Percentiles rank a stretch among this genome's conserved stretches.
phyloP scores from a whole-genome alignment of 35 echinoderm and acorn worm genomes.

The Stichopus chloronotus region DNA sequence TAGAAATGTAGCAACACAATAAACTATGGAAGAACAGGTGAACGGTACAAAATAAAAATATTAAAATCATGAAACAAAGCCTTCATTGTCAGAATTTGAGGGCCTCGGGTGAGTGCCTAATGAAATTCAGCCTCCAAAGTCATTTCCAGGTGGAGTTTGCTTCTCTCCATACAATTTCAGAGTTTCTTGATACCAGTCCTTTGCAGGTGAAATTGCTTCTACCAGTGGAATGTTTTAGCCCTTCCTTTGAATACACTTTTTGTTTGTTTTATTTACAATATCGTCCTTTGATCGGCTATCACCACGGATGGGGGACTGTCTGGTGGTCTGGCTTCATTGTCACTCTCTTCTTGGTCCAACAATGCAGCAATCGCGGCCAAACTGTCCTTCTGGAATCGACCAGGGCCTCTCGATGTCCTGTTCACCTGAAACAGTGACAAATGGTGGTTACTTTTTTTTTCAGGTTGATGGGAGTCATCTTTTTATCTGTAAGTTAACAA shows the following conservation, averaged over 20 bases:
- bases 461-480: neutral
- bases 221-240: neutral
- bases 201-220: too few relatives aligned
- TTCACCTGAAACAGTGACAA: slow-evolving; percentile 56
- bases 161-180: too few relatives aligned
- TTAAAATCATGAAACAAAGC: too few relatives aligned
- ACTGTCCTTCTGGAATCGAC: slow-evolving; percentile 84
- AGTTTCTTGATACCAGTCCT: too few relatives aligned
- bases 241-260: slow-evolving; percentile 17
- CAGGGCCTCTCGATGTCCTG: slow-evolving; percentile 60
- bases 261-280: slow-evolving; percentile 62
- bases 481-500: neutral
- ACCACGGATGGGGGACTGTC: slow-evolving; percentile 83
- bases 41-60: too few relatives aligned
- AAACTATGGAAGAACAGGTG: too few relatives aligned
- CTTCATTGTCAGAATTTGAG: too few relatives aligned
- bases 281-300: slow-evolving; percentile 90
- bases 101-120: too few relatives aligned
- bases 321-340: slow-evolving; percentile 49
- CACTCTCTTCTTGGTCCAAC: slow-evolving; percentile 80
- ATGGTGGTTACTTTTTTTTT: neutral
- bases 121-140: too few relatives aligned
- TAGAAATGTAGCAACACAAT: too few relatives aligned
- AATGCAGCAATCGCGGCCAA: slow-evolving; percentile 83
- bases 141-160: too few relatives aligned